Conservation (phyloP, 2,113 vertebrate species). For the Talpa occidentalis region DNA sequence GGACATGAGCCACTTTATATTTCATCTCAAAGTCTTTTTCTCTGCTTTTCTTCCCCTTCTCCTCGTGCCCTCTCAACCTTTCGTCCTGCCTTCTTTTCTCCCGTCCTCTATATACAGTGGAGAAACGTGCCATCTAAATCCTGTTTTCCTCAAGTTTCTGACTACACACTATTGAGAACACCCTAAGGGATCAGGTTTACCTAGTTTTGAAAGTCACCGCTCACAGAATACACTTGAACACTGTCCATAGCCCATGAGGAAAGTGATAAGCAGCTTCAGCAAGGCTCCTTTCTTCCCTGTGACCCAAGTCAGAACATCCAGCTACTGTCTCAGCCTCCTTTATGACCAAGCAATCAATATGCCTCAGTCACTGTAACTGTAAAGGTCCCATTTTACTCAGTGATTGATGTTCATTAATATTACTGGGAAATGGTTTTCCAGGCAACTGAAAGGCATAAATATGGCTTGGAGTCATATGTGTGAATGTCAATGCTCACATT, state of each 20-base stretch:
- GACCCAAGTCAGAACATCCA: not conserved
- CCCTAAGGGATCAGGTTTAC: not conserved
- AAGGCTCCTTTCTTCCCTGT: not conserved
- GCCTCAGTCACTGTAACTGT: not conserved
- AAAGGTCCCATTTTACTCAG: constrained; percentile 1
- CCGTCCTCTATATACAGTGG: not conserved
- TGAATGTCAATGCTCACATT: constrained; percentile 47
- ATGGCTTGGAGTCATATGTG: not conserved
- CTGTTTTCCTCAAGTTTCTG: not conserved
- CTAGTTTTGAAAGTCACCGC: not conserved
- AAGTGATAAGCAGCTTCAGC: not conserved
- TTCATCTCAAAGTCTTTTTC: not conserved
- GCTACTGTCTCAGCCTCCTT: not conserved
- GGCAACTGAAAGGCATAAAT: constrained; percentile 40
- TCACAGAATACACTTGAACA: not conserved
- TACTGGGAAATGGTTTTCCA: not conserved
- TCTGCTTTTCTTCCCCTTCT: not conserved
- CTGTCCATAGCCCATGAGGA: not conserved
- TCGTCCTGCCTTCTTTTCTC: not conserved
- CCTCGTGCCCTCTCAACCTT: not conserved
- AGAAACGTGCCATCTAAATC: not conserved
- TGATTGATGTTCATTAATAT: constrained; percentile 62
- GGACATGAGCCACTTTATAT: not conserved
- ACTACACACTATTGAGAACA: not conserved
- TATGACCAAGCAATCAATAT: not conserved